Evolutionary conservation across 2,113 vertebrate species (phyloP).

Genomic region (Donacobius atricapilla): DNA sequence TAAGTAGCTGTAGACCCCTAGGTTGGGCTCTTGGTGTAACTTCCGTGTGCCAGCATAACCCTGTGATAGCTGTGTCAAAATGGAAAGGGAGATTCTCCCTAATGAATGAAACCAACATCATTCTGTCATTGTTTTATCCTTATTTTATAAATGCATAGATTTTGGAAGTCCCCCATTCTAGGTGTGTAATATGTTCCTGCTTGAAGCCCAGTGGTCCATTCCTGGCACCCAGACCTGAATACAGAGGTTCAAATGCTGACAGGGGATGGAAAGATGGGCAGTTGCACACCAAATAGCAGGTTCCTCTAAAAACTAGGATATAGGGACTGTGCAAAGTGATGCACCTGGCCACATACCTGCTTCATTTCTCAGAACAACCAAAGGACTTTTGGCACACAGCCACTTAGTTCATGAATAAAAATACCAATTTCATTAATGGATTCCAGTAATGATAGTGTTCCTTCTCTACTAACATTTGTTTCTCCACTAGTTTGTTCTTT

Average conservation of each 20-base stretch:
- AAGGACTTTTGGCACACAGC: not conserved
- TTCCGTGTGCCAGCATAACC: not conserved
- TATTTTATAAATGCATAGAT: not conserved
- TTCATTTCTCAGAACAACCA: not conserved
- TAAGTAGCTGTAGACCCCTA: not conserved
- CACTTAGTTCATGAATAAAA: not conserved
- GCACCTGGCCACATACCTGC: accelerated
- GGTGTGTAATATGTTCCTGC: not conserved
- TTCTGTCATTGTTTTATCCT: not conserved
- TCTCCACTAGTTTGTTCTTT: not conserved
- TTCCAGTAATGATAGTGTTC: not conserved
- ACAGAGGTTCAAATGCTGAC: not conserved
- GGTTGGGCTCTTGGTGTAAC: not conserved
- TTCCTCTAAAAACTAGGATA: not conserved
- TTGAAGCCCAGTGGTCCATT: not conserved
- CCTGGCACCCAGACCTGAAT: not conserved
- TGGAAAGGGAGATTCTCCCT: not conserved
- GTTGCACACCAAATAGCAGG: accelerated
- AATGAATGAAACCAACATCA: not conserved
- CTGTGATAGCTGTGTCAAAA: not conserved
- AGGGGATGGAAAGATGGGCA: not conserved
- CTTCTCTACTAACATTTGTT: not conserved
- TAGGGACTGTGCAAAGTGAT: not conserved
- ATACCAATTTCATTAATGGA: not conserved
- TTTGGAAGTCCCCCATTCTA: not conserved